Base-by-base conservation (phyloP, 2,888 invertebrate species). In the Physocephala rufipes region DNA sequence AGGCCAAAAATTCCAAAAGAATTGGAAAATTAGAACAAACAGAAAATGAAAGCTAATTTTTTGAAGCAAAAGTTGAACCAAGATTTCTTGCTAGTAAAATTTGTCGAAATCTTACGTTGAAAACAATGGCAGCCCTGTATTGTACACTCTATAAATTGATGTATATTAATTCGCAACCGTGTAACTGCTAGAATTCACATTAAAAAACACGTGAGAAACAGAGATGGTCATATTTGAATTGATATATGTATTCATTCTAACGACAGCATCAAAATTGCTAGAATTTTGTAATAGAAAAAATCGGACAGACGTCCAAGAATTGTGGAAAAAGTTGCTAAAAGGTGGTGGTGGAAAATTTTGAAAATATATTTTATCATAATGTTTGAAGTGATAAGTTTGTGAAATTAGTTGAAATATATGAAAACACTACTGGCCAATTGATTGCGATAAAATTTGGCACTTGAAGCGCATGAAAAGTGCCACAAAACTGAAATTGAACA, bases 311-410 rank as follows among this genome's bases (percentile, higher is more conserved):
- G 77, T 79, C 76, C 36, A 79, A 80, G 81, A 82, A 77, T 76
- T 74, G 76, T 76, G 76, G 78, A 80, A 80, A 80, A 81, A 71
- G 75, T 78, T 79, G 81, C 78, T 79, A 77, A 78, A 77, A 78
- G 77, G 75, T 79, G 79, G 75, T 74, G 66, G 68, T 71, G 71
- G 67, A 77, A 81, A 81, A 79, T 81, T 76, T 76, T 77, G 68
- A 74, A 74, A 74, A 78, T 78, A 76, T 77, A 77, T 78, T 82
- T 83, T 81, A 79, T 78, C 82, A 82, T 81, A 79, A 81, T 84
- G 82, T 77, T 77, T 78, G 81, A 77, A 76, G 79, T 76, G 77
- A 77, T 80, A 82, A 81, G 80, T 79, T 80, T 79, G 77, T 77
- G 78, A 80, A 82, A 82, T 76, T 77, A 75, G 53, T 69, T 67